Conservation (phyloP, 2,113 vertebrate species). For the Phrynocephalus versicolor region DNA sequence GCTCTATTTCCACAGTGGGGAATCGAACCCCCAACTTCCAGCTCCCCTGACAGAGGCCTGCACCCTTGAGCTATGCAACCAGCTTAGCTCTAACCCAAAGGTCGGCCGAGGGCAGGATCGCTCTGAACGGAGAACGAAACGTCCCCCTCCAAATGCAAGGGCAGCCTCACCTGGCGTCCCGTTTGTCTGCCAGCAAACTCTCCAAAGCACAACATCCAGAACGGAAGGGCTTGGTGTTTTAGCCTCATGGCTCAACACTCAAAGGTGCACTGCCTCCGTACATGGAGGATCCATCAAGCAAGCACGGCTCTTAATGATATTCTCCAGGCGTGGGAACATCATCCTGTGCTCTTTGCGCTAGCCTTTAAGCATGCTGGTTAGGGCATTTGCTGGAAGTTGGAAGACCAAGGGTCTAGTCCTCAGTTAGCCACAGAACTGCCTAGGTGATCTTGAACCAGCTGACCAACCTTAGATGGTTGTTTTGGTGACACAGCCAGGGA, state of each 20-base stretch:
- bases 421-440: neutral
- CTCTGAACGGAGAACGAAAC: too few relatives aligned
- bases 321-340: neutral
- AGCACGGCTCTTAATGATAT: neutral
- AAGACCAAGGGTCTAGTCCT: neutral
- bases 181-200: too few relatives aligned
- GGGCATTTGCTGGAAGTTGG: neutral
- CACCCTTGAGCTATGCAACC: too few relatives aligned
- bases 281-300: neutral
- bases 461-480: neutral
- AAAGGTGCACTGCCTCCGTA: neutral
- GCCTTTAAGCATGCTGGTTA: neutral
- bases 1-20: too few relatives aligned
- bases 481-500: too few relatives aligned
- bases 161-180: too few relatives aligned
- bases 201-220: too few relatives aligned
- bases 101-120: too few relatives aligned
- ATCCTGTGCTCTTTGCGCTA: neutral
- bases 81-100: too few relatives aligned
- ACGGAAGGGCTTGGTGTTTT: neutral
- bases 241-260: neutral
- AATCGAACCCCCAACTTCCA: too few relatives aligned
- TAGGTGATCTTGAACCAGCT: neutral
- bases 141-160: too few relatives aligned
- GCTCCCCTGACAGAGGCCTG: too few relatives aligned